Conservation (phyloP, 2,113 vertebrate species). For the Dicerorhinus sumatrensis region DNA sequence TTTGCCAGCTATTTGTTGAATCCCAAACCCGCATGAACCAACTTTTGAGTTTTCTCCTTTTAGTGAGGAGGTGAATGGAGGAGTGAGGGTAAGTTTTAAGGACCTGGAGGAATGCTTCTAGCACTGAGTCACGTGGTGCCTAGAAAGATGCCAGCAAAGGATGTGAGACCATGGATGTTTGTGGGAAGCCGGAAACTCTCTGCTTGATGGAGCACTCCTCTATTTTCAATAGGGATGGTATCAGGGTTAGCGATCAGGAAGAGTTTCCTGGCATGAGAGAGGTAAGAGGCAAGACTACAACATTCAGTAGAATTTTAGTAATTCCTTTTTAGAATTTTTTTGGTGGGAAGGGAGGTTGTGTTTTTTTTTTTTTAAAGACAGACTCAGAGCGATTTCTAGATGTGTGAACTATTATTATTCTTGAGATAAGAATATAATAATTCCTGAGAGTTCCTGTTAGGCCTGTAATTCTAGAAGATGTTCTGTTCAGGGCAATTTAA, state of each 20-base stretch:
- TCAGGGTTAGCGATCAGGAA: neutral
- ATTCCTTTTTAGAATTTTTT: neutral
- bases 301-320: slow-evolving; percentile 24
- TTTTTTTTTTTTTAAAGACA: slow-evolving; percentile 14
- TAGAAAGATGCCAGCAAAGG: neutral
- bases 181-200: neutral
- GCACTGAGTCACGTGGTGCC: neutral
- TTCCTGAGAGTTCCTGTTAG: neutral
- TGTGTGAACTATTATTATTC: neutral
- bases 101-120: neutral
- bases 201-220: neutral
- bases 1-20: neutral
- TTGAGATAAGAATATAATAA: neutral
- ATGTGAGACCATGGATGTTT: neutral
- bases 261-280: neutral
- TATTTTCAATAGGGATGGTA: neutral
- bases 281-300: neutral
- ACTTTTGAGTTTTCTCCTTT: neutral
- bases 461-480: neutral
- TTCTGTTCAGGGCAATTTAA: neutral
- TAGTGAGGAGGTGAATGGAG: neutral
- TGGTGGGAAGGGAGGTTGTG: neutral
- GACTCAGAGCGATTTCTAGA: slow-evolving; percentile 33
- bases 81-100: neutral
- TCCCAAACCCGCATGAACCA: neutral